Conservation (phyloP, 2,797 vertebrate genomes). For the Zenarchopterus dispar region DNA sequence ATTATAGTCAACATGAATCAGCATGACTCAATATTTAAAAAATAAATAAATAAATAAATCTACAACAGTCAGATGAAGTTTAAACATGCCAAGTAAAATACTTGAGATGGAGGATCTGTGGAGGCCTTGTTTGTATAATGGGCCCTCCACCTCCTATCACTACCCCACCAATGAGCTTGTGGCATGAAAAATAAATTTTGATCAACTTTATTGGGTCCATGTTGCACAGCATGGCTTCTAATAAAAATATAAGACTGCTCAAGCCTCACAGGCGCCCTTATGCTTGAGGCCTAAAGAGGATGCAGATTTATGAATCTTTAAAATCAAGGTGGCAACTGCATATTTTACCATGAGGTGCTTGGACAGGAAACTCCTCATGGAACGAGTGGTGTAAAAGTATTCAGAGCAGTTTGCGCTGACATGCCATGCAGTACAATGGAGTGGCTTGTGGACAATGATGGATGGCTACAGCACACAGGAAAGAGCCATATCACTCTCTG, state of each 20-base stretch:
- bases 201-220: not conserved
- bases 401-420: not conserved
- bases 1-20: no score
- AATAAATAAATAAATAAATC: no score
- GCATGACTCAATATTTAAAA: no score
- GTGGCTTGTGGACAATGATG: conserved; percentile 7
- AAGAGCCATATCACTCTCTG: conserved; percentile 1
- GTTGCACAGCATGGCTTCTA: not conserved
- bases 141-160: conserved; percentile 2
- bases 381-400: not conserved
- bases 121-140: not conserved
- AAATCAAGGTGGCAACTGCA: no score
- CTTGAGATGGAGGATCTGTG: not conserved
- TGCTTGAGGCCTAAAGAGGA: not conserved
- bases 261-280: not conserved
- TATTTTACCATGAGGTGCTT: not conserved
- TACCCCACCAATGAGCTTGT: not conserved
- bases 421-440: not conserved
- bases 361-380: conserved; percentile 1
- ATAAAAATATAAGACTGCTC: not conserved
- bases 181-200: not conserved
- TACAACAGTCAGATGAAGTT: no score
- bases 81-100: not conserved
- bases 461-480: not conserved
- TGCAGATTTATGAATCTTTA: not conserved